These are phyloP conservation scores for Apis florea DNA, from an alignment of 1,140 invertebrate species.

Conservation along the genomic window DNA sequence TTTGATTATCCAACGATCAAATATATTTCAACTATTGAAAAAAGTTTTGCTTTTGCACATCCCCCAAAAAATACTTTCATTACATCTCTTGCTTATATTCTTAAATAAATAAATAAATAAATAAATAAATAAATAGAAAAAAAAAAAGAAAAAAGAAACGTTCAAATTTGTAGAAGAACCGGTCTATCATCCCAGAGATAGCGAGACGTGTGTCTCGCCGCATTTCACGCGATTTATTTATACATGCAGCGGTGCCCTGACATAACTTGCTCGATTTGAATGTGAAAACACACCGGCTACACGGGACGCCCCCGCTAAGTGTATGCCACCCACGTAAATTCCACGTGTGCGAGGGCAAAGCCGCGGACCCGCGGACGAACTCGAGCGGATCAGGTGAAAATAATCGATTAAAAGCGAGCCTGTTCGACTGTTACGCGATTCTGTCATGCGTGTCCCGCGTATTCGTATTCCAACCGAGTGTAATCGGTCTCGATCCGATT, in stretches of 20 bases:
- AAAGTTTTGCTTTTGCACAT: too few relatives aligned
- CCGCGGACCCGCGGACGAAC: constrained; percentile 22
- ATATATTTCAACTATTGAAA: too few relatives aligned
- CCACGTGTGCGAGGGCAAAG: constrained; percentile 43
- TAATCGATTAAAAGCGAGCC: constrained; percentile 38
- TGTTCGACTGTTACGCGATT: background rate
- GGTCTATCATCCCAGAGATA: background rate
- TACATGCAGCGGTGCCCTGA: constrained; percentile 44
- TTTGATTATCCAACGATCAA: too few relatives aligned
- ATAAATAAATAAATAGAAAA: background rate
- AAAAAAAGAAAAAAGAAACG: background rate
- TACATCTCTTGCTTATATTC: too few relatives aligned
- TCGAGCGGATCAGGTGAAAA: constrained; percentile 41
- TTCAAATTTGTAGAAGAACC: background rate
- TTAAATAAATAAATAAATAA: too few relatives aligned
- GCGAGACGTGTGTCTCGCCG: constrained; percentile 25
- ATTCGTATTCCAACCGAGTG: background rate
- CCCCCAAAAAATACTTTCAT: too few relatives aligned
- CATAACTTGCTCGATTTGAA: constrained; percentile 54
- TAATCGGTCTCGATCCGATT: background rate
- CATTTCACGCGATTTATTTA: constrained; percentile 45
- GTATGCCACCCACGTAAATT: constrained; percentile 53
- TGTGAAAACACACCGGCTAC: constrained; percentile 47
- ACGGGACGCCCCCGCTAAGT: constrained; percentile 52
- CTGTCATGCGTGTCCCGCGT: too few relatives aligned